Percentiles rank a stretch among this genome's conserved stretches.
Conservation (phyloP, 1,140 invertebrate genomes). For the Myzus persicae region DNA sequence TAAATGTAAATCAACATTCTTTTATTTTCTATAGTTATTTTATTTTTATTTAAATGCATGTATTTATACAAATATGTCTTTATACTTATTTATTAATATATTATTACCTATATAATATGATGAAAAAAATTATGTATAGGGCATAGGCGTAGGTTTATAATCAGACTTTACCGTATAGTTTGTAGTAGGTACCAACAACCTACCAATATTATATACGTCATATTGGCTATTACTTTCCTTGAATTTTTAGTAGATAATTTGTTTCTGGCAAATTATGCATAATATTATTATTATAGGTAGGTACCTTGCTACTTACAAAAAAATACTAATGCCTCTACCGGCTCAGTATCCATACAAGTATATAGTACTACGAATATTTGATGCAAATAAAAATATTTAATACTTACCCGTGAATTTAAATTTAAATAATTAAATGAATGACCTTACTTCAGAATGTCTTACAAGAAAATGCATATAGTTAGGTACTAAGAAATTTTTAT, state of each 20-base stretch:
- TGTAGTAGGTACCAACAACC: neutral
- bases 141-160: too few relatives aligned
- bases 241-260: neutral
- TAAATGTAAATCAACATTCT: neutral
- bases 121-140: too few relatives aligned
- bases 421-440: neutral
- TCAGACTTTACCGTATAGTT: too few relatives aligned
- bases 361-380: neutral
- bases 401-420: neutral
- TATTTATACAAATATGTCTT: neutral
- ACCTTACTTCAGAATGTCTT: neutral
- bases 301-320: neutral
- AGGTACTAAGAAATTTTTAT: neutral
- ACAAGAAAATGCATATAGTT: neutral
- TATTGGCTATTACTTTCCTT: neutral
- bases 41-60: neutral
- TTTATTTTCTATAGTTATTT: neutral
- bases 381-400: neutral
- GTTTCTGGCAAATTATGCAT: neutral
- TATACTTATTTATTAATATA: too few relatives aligned
- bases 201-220: neutral
- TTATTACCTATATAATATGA: too few relatives aligned
- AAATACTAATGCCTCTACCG: neutral
- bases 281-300: neutral
- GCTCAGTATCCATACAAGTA: neutral